phyloP scores from a whole-genome alignment of 2,113 vertebrate genomes.

The Cryptotis parvus region DNA sequence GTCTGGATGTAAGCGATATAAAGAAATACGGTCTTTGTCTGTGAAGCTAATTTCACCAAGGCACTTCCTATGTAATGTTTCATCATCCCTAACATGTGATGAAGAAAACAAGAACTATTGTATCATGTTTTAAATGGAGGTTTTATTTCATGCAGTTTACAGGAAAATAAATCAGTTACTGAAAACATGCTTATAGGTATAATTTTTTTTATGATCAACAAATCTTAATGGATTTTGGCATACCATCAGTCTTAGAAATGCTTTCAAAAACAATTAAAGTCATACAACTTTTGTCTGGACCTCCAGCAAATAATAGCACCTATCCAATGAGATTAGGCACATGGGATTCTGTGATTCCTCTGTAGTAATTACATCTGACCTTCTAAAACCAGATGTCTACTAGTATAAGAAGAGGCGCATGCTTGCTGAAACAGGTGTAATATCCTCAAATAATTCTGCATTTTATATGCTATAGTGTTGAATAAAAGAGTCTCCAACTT shows the following conservation, averaged over 20 bases:
- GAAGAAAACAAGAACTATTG: not conserved
- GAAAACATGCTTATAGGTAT: not conserved
- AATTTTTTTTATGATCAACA: not conserved
- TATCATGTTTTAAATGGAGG: not conserved
- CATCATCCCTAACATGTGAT: not conserved
- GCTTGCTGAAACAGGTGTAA: constrained; percentile 11
- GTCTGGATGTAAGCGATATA: not conserved
- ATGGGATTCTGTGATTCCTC: constrained; percentile 22
- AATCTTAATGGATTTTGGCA: not conserved
- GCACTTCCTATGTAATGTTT: not conserved
- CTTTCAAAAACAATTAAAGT: constrained; percentile 57
- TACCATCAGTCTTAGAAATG: not conserved
- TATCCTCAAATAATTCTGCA: constrained; percentile 34
- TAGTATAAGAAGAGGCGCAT: not conserved
- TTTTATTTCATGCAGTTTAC: not conserved
- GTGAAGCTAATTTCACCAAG: not conserved
- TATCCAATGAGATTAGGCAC: constrained; percentile 65
- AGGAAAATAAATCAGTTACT: not conserved
- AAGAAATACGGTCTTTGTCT: not conserved
- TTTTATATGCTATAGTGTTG: constrained; percentile 8
- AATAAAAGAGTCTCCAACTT: constrained; percentile 22
- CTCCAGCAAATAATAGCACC: not conserved
- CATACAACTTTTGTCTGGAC: constrained; percentile 17
- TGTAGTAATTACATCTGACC: constrained; percentile 53
- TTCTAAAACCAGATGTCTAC: constrained; percentile 65